A percentile compares a stretch with the other conserved stretches of the same genome.
These are phyloP conservation scores for Drosophila maculinotata DNA, from an alignment of 2,888 invertebrate species.

Conservation along the genomic window DNA sequence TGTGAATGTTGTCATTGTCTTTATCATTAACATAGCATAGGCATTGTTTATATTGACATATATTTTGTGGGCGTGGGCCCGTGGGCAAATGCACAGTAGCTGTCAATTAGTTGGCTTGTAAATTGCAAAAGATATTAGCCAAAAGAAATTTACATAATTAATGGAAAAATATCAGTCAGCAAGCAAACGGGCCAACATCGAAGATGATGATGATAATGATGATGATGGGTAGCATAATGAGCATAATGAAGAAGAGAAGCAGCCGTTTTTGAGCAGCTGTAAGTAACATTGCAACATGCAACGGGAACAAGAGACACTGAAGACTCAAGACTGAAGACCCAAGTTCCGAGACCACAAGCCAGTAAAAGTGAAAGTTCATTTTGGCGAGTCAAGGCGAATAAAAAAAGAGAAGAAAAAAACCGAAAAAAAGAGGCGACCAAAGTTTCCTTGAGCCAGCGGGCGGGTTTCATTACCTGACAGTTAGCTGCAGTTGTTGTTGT, in stretches of 20 bases:
- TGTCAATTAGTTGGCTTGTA: slow-evolving; percentile 71
- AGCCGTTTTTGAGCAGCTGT: slow-evolving; percentile 16
- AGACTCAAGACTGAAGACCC: slow-evolving; percentile 4
- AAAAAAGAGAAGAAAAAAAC: slow-evolving; percentile 9
- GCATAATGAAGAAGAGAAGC: slow-evolving; percentile 3
- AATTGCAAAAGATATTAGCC: slow-evolving; percentile 73
- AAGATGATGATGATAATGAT: slow-evolving; percentile 1
- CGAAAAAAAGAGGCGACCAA: slow-evolving; percentile 46
- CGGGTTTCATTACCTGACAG: slow-evolving; percentile 74
- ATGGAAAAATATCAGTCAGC: slow-evolving; percentile 66
- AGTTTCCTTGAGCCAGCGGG: slow-evolving; percentile 77
- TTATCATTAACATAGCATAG: slow-evolving; percentile 29
- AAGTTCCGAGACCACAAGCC: slow-evolving; percentile 30
- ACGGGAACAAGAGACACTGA: slow-evolving; percentile 39
- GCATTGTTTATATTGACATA: slow-evolving; percentile 16
- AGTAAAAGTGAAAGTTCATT: slow-evolving; percentile 81
- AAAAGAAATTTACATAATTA: slow-evolving; percentile 79
- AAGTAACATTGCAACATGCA: slow-evolving; percentile 52
- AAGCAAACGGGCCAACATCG: slow-evolving; percentile 8
- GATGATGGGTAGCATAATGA: slow-evolving; percentile 1
- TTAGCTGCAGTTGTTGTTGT: slow-evolving; percentile 37
- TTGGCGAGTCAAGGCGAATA: slow-evolving; percentile 73
- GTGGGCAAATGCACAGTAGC: slow-evolving; percentile 58
- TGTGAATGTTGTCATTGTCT: slow-evolving; percentile 24
- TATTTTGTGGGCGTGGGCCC: slow-evolving; percentile 20